phyloP scores from a whole-genome alignment of 2,888 invertebrate species.

The Liposcelis brunnea region DNA sequence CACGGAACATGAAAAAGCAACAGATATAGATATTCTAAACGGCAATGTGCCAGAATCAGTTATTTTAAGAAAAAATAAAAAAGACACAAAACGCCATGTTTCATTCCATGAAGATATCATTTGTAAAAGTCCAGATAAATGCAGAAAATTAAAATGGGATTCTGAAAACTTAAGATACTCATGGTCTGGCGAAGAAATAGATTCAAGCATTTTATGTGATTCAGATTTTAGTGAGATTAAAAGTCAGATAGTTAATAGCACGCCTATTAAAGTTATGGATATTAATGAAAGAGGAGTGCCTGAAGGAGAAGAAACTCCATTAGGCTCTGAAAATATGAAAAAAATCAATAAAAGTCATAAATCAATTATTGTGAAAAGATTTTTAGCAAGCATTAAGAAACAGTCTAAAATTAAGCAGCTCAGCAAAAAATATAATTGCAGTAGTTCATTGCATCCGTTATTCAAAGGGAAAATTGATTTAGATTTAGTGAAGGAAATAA shows the following conservation, averaged over 20 bases:
- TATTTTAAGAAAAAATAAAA: slow-evolving; percentile 3
- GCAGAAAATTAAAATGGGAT: slow-evolving; percentile 12
- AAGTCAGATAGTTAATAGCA: not conserved
- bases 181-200: slow-evolving; percentile 5
- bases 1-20: slow-evolving; percentile 7
- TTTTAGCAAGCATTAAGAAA: no score
- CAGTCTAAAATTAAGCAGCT: no score
- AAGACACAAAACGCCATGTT: slow-evolving; percentile 14
- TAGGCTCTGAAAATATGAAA: no score
- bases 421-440: no score
- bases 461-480: no score
- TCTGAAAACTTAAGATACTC: slow-evolving; percentile 9
- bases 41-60: slow-evolving; percentile 12
- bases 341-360: no score
- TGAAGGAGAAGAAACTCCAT: slow-evolving; percentile 13
- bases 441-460: no score
- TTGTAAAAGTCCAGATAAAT: slow-evolving; percentile 12
- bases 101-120: slow-evolving; percentile 16
- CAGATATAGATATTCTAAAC: slow-evolving; percentile 7
- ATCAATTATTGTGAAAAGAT: no score
- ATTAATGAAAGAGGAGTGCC: slow-evolving; percentile 12
- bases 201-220: not conserved
- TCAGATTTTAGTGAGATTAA: no score
- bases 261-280: not conserved
- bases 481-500: no score